phyloP scores from a whole-genome alignment of 2,888 invertebrate genomes.

The Automeris io region DNA sequence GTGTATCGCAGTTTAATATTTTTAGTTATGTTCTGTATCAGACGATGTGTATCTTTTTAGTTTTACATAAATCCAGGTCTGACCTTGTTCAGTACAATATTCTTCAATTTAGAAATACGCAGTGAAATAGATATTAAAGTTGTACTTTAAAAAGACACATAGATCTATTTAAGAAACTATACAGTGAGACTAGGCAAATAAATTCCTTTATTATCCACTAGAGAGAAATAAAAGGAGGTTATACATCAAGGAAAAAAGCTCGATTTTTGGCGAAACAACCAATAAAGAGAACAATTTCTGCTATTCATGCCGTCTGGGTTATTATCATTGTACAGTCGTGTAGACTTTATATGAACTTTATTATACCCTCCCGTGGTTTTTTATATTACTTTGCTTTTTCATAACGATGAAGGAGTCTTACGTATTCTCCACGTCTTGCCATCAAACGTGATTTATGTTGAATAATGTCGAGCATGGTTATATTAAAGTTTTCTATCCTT shows the following conservation, averaged over 20 bases:
- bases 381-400: conserved; percentile 45
- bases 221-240: conserved; percentile 27
- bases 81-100: too few species aligned
- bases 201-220: conserved; percentile 23
- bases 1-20: neutral
- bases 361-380: conserved; percentile 33
- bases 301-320: conserved; percentile 47
- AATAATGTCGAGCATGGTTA: too few species aligned
- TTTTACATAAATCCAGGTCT: too few species aligned
- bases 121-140: too few species aligned
- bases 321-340: conserved; percentile 35
- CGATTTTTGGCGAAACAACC: conserved; percentile 25
- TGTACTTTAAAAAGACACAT: too few species aligned
- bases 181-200: conserved; percentile 6
- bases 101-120: too few species aligned
- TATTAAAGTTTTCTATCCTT: too few species aligned
- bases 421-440: too few species aligned
- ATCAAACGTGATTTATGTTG: too few species aligned
- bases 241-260: conserved; percentile 22
- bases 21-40: too few species aligned
- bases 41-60: too few species aligned
- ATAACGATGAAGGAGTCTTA: too few species aligned
- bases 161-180: neutral
- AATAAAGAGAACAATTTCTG: conserved; percentile 46
- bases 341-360: conserved; percentile 34